A percentile compares a stretch with the other conserved stretches of the same genome.
phyloP scores from a whole-genome alignment of 2,888 invertebrate species.

The Agrotis ipsilon region DNA sequence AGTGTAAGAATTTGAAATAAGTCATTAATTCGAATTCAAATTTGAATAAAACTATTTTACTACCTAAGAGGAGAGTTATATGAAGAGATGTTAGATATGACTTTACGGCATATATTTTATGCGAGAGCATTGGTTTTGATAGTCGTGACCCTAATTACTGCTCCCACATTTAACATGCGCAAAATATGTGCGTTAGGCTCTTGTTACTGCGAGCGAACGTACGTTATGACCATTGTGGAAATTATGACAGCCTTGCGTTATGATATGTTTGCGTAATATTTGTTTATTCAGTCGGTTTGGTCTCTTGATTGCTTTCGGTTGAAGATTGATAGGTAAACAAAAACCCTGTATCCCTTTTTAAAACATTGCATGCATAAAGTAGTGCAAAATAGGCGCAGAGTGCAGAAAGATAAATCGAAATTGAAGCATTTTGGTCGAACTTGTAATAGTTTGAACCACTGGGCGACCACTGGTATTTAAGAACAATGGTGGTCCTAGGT shows the following conservation, averaged over 20 bases:
- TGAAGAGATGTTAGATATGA: conserved; percentile 25
- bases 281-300: conserved; percentile 3
- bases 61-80: no score
- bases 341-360: no score
- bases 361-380: no score
- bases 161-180: conserved; percentile 37
- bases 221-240: conserved; percentile 29
- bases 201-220: conserved; percentile 27
- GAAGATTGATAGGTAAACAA: no score
- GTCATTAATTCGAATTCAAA: no score
- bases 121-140: conserved; percentile 53
- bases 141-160: conserved; percentile 59
- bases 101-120: conserved; percentile 47
- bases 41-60: no score
- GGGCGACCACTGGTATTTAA: background rate
- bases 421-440: background rate
- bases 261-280: conserved; percentile 18
- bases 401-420: background rate
- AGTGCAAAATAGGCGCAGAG: background rate
- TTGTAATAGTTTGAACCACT: background rate
- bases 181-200: conserved; percentile 39
- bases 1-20: no score
- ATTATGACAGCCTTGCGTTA: conserved; percentile 22
- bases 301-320: no score
- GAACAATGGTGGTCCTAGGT: no score